Base-by-base conservation (phyloP, 2,113 vertebrate genomes). In the Zingel zingel region DNA sequence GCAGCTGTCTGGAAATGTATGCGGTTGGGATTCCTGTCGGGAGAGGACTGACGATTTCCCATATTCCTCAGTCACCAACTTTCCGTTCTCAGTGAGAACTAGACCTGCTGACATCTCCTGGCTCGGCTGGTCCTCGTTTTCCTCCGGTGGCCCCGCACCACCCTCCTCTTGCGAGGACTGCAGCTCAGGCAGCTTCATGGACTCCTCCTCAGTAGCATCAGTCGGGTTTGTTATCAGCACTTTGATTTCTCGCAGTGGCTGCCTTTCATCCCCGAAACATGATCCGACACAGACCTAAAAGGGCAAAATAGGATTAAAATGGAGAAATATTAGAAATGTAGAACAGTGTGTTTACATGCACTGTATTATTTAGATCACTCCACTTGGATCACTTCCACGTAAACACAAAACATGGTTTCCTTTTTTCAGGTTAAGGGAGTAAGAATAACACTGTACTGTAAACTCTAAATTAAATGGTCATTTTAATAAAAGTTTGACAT, bases 1-100 rank as follows among this genome's bases (percentile, higher is more conserved):
- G 48, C 5, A 4, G 30, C 47, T 4, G 30, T 21, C 47, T 19
- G 4, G 54, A 16, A 39, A 71, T 0, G 59, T 56, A 0, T 62
- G 25, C 0, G 62, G 43, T 30, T 85, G 68, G 0, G 88, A 82
- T 36, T 92, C 94, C 33, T 88, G 63, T 8, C 64, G 51, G 9
- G 94, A 79, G 0, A 82, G 1, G 0, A 57, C 1, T 0, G 70
- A 56, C 0, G 11, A 5, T 65, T 94, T 93, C 2, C 93, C 91
- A 0, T 68, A 0, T 75, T 96, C 95, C 77, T 95, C 92, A 6
- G 15, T 51, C 25, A 94, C 74, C 2, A 9, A 12, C 6, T 94
- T 83, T 39, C 94, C 91, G 0, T 86, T 91, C 0, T 87, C 91
- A 2, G 91, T 92, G 1, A 66, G 0, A 8, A 5, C 27, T 0